Percentiles rank a stretch among this genome's conserved stretches.
These are phyloP conservation scores for Drosophila helvetica DNA, from an alignment of 2,888 invertebrate genomes.

Conservation along the genomic window DNA sequence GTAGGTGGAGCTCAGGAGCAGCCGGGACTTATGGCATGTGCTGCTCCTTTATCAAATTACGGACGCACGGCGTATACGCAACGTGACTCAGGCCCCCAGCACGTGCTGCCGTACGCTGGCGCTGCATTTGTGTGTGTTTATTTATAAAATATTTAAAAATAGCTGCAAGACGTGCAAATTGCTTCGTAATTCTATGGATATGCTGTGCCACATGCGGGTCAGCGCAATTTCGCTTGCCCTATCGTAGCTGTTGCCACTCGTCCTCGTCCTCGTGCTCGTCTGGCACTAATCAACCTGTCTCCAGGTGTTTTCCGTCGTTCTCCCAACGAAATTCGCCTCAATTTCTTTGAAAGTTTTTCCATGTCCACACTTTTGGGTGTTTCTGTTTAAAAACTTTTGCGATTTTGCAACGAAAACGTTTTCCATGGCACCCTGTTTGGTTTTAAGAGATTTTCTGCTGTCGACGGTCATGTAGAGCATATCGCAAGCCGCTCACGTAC, in stretches of 20 bases:
- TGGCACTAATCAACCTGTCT: not conserved
- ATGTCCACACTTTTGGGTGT: not conserved
- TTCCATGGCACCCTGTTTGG: not conserved
- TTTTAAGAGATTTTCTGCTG: conserved; percentile 38
- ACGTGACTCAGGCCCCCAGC: conserved; percentile 56
- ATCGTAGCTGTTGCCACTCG: conserved; percentile 6
- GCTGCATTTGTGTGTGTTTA: conserved; percentile 63
- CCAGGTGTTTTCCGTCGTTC: not conserved
- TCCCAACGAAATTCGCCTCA: not conserved
- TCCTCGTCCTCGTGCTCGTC: too few species aligned
- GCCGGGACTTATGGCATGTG: conserved; percentile 50
- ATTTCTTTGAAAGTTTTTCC: not conserved
- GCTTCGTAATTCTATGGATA: conserved; percentile 36
- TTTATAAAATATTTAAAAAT: conserved; percentile 75
- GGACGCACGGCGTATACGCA: conserved; percentile 43
- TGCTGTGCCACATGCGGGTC: conserved; percentile 25
- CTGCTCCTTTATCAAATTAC: conserved; percentile 49
- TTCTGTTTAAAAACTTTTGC: not conserved
- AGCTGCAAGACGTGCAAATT: conserved; percentile 72
- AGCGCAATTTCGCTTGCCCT: not conserved
- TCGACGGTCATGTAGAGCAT: conserved; percentile 51
- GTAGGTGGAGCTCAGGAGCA: not conserved
- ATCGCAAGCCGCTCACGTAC: conserved; percentile 59
- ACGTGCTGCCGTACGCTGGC: conserved; percentile 44
- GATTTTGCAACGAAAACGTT: not conserved